phyloP scores from a whole-genome alignment of 2,888 invertebrate species.

The Tetragonisca angustula region DNA sequence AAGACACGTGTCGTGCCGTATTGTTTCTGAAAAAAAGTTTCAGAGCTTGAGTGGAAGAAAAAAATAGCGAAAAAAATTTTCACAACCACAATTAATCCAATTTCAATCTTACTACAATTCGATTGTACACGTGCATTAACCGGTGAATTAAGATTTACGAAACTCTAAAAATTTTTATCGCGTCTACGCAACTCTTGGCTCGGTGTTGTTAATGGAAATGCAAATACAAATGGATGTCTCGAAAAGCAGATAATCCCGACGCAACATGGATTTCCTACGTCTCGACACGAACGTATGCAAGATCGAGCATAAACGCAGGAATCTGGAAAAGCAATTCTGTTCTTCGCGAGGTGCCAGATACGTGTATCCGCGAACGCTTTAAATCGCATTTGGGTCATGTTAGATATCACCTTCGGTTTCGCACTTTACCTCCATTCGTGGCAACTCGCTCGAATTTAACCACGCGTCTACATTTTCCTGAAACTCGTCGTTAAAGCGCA shows the following conservation, averaged over 20 bases:
- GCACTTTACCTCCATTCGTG: constrained; percentile 18
- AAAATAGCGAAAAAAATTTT: background rate
- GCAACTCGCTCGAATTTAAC: constrained; percentile 15
- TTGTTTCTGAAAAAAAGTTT: too few species aligned
- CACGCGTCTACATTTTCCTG: background rate
- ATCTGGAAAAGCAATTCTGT: constrained; percentile 22
- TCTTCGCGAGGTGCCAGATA: constrained; percentile 14
- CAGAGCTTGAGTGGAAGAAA: too few species aligned
- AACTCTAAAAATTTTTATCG: background rate
- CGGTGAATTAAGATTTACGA: background rate
- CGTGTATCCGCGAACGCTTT: constrained; percentile 9
- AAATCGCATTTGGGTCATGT: constrained; percentile 32
- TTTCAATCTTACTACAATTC: background rate
- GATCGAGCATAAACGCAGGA: constrained; percentile 1
- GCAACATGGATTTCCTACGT: background rate
- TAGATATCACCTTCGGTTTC: constrained; percentile 27
- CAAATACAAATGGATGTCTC: background rate
- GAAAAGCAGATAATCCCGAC: background rate
- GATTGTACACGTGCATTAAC: background rate
- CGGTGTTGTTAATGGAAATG: background rate
- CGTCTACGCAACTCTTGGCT: background rate
- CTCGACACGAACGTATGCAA: background rate
- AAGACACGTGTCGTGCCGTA: too few species aligned
- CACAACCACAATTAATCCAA: background rate
- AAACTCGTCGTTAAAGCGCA: background rate